Conservation (phyloP, 2,888 invertebrate species). For the Formica aserva region DNA sequence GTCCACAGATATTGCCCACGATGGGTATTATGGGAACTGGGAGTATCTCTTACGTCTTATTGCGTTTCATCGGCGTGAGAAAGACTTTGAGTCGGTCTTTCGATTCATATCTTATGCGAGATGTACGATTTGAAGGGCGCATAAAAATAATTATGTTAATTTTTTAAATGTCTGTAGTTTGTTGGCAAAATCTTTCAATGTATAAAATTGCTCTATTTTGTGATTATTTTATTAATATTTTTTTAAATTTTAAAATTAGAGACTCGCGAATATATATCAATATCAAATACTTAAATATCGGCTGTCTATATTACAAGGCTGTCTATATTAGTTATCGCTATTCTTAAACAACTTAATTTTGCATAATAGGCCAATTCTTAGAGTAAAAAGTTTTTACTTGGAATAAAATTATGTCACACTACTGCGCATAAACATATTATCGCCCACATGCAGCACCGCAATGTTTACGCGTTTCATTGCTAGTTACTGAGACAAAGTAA, state of each 20-base stretch:
- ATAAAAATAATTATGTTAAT: not conserved
- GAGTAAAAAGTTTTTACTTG: not conserved
- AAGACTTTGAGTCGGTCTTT: not conserved
- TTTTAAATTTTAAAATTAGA: not conserved
- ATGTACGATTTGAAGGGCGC: not conserved
- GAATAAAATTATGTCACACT: not conserved
- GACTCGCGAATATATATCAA: not conserved
- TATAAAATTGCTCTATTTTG: not conserved
- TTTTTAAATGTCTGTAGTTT: not conserved
- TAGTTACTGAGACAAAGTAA: constrained; percentile 50
- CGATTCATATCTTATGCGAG: not conserved
- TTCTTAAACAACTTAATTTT: not conserved
- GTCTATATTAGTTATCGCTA: not conserved
- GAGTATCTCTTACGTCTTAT: not conserved
- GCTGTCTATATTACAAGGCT: not conserved
- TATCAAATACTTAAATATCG: not conserved
- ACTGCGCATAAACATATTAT: not conserved
- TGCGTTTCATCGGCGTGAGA: not conserved
- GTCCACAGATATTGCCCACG: not conserved
- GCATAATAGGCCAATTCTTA: not conserved
- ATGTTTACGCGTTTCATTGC: constrained; percentile 15
- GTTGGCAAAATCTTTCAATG: not conserved
- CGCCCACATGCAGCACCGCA: not conserved
- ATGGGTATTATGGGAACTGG: not conserved
- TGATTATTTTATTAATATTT: not conserved